Evolutionary conservation across 2,888 invertebrate species (phyloP), one percentile per base, ranked within the genome.

Genomic region (Aphidoletes aphidimyza): DNA sequence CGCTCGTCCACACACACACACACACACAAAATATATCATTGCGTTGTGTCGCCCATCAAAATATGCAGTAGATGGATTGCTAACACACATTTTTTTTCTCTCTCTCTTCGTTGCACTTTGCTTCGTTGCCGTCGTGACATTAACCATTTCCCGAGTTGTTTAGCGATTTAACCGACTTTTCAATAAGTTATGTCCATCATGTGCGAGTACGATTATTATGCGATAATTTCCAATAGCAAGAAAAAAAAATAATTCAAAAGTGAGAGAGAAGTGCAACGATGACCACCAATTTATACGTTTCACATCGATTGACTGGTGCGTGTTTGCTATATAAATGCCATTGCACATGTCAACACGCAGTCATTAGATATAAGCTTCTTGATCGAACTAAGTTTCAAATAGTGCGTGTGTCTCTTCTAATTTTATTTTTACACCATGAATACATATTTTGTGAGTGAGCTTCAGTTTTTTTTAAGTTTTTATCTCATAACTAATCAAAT

Each of bases 391-490:
- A 37, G 37, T 81, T 37, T n/a, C n/a, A 37, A 81, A 37, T 37
- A n/a, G 81, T 81, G 81, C 37, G 22, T n/a, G 81, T n/a, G 9
- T 11, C n/a, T n/a, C n/a, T n/a, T n/a, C n/a, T n/a, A n/a, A n/a
- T n/a, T n/a, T n/a, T n/a, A n/a, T n/a, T n/a, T 26, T 42, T 22
- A 22, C 22, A 26, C 39, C 22, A 83, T 83, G 83, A 22, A 83
- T 42, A 83, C 14, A 30, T 45, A 42, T 83, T 39, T 83, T 83
- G 83, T 83, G 83, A 83, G 83, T 83, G n/a, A 34, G 36, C 8
- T 81, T 37, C 37, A n/a, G 2, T 78, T 78, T 78, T 78, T 0
- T 78, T 78, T 78, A 1, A 9, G 6, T 49, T 49, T 49, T 49
- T 39, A 8, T 39, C 11, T 49, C 9, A 9, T 34, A 14, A 34